phyloP scores from a whole-genome alignment of 2,113 vertebrate species.

The Copsychus sechellarum region DNA sequence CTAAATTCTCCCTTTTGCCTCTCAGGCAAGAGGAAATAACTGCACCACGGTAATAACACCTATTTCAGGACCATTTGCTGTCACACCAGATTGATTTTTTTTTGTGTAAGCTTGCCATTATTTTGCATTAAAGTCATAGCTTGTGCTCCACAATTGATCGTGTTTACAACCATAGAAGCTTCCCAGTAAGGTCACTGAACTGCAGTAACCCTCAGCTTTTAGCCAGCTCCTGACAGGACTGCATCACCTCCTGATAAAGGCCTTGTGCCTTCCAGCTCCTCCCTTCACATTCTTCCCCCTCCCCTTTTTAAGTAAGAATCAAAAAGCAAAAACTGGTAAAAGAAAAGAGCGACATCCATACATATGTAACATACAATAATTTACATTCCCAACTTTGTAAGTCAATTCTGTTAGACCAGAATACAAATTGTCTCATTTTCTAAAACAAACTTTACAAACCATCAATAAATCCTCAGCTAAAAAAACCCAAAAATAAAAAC shows the following conservation, averaged over 20 bases:
- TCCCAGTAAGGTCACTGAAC: slow-evolving; percentile 43
- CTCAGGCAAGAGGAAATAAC: slow-evolving; percentile 4
- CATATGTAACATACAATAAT: not conserved
- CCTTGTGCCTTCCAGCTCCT: not conserved
- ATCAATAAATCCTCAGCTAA: not conserved
- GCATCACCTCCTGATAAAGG: not conserved
- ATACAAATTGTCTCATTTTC: not conserved
- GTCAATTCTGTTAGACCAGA: not conserved
- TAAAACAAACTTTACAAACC: not conserved
- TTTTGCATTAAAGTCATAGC: slow-evolving; percentile 31
- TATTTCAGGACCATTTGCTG: slow-evolving; percentile 10
- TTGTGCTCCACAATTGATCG: not conserved
- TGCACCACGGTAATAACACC: not conserved
- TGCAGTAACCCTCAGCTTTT: slow-evolving; percentile 27
- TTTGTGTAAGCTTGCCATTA: not conserved
- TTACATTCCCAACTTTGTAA: not conserved
- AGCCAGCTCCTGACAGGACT: not conserved
- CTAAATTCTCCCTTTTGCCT: not conserved
- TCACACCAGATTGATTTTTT: slow-evolving; percentile 8
- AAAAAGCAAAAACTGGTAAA: not conserved
- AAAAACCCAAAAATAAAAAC: not conserved
- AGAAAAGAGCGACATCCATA: not conserved
- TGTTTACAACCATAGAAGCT: slow-evolving; percentile 16
- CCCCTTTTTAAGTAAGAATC: not conserved
- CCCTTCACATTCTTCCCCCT: not conserved